Evolutionary conservation across 2,888 invertebrate genomes (phyloP).

Genomic region (Troides oblongomaculatus): DNA sequence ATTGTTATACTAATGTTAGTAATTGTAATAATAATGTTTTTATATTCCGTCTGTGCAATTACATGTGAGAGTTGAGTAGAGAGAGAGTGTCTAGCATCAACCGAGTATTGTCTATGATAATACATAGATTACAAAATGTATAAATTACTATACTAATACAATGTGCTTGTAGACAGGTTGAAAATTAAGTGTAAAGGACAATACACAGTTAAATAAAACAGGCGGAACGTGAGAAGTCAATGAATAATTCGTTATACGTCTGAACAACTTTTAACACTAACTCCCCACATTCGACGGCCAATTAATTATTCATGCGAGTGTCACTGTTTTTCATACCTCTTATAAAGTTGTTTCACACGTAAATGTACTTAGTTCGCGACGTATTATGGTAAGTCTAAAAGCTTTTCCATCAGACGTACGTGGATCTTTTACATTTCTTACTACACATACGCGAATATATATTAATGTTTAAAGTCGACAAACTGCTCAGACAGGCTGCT

Average conservation of each 20-base stretch:
- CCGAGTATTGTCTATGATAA: too few relatives aligned
- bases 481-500: not conserved
- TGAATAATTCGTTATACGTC: not conserved
- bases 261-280: not conserved
- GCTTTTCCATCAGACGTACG: conserved; percentile 23
- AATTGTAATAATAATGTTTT: too few relatives aligned
- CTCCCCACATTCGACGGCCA: not conserved
- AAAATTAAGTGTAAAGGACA: too few relatives aligned
- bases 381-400: conserved; percentile 6
- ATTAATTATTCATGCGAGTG: conserved; percentile 6
- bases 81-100: too few relatives aligned
- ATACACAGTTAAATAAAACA: too few relatives aligned
- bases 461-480: not conserved
- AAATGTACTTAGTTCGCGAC: conserved; percentile 10
- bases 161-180: too few relatives aligned
- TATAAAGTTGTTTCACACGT: conserved; percentile 6
- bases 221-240: not conserved
- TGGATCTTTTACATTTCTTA: conserved; percentile 1
- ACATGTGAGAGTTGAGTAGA: too few relatives aligned
- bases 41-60: too few relatives aligned
- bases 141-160: too few relatives aligned
- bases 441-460: not conserved
- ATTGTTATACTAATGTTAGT: too few relatives aligned
- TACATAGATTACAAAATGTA: too few relatives aligned
- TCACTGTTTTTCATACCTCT: conserved; percentile 1